Base-by-base conservation (phyloP, 30 jellyfish, hydroid and myxozoan genomes). In the Calvadosia cruxmelitensis region DNA sequence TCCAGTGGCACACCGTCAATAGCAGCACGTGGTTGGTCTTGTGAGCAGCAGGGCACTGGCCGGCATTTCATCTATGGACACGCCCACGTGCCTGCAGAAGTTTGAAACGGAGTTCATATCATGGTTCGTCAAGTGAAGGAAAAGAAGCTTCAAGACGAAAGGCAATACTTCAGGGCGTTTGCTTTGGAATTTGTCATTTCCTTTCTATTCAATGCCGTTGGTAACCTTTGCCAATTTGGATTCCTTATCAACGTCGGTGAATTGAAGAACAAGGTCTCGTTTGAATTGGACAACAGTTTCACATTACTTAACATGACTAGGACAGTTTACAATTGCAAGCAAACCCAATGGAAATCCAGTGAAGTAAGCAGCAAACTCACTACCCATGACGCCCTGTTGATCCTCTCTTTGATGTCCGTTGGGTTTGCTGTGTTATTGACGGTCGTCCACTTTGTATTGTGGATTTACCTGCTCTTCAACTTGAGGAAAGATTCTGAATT, bases 71-170 rank as follows among this genome's bases (percentile, higher is more conserved):
- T n/a, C n/a, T n/a, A n/a, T n/a, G n/a, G n/a, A n/a, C n/a, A n/a
- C n/a, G n/a, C n/a, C n/a, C n/a, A n/a, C n/a, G n/a, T n/a, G n/a
- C n/a, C n/a, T n/a, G n/a, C n/a, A n/a, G n/a, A n/a, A 26, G 7
- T 28, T 63, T 31, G 31, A 28, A 1, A 68, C 25, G 15, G 13
- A 7, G 10, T 50, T 23, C 35, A 48, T 20, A 76, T 76, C 78
- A 74, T 71, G 27, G 33, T 65, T 2, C 71, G 86, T 13, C 29
- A 73, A 3, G 86, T 76, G 34, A 76, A 76, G 67, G 86, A 76
- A 15, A 76, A 76, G 30, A 49, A 33, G 49, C 34, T 29, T 0
- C 42, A 66, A 31, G 79, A 76, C 66, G 86, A 66, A 25, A 67
- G 32, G 26, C 50, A 65, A 34, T 49, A 69, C 50, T 27, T 49